Conservation (phyloP, 1,140 invertebrate genomes). For the Pantala flavescens region DNA sequence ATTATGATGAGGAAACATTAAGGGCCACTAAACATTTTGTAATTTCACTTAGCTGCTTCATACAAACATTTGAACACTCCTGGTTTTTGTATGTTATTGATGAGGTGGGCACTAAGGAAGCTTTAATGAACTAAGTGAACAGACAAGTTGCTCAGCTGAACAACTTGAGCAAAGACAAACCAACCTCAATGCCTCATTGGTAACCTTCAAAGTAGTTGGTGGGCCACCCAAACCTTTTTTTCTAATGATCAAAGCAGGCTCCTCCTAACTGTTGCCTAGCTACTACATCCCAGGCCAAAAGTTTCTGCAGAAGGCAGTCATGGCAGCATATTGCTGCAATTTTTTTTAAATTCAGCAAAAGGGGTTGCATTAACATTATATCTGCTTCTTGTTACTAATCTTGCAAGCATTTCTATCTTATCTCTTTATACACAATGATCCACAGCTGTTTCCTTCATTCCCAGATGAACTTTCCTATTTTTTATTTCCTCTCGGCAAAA, state of each 20-base stretch:
- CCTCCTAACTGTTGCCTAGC: constrained; percentile 7
- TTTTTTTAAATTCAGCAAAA: neutral
- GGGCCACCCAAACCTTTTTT: neutral
- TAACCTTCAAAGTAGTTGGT: neutral
- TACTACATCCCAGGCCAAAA: constrained; percentile 4
- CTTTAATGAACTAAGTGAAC: neutral
- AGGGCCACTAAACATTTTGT: neutral
- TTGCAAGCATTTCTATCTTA: constrained; percentile 10
- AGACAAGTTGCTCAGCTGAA: neutral
- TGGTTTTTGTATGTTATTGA: neutral
- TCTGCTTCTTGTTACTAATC: constrained; percentile 1
- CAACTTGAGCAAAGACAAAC: neutral
- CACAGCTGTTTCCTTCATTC: neutral
- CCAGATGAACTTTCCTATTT: neutral
- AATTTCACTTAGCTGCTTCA: neutral
- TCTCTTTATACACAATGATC: neutral
- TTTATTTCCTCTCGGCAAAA: neutral
- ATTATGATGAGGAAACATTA: neutral
- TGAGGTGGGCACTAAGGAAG: constrained; percentile 3
- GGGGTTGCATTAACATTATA: constrained; percentile 5
- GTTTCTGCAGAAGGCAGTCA: constrained; percentile 4
- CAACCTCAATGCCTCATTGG: neutral
- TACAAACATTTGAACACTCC: constrained; percentile 9
- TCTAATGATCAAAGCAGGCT: constrained; percentile 5
- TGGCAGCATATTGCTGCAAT: neutral